These are phyloP conservation scores for human DNA, from an alignment of 2,113 vertebrate species.

Conservation along the genomic window DNA sequence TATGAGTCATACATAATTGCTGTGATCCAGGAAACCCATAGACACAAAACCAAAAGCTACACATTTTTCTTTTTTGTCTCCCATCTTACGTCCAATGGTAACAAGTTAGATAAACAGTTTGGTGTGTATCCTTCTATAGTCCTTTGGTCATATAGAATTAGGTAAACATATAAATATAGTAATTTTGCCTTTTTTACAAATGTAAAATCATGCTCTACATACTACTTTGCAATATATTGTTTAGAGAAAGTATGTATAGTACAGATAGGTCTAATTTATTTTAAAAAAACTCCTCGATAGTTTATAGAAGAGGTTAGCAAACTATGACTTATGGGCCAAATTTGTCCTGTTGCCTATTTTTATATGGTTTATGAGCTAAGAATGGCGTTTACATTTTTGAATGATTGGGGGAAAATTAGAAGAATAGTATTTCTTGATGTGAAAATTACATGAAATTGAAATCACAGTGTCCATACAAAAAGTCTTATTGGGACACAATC, in stretches of 20 bases:
- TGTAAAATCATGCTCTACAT: background rate
- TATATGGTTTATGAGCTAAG: background rate
- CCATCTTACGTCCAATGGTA: background rate
- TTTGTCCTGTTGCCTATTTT: background rate
- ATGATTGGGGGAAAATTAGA: background rate
- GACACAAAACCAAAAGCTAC: background rate
- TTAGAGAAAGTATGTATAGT: background rate
- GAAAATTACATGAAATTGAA: constrained; percentile 11
- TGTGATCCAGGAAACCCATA: background rate
- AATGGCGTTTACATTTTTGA: background rate
- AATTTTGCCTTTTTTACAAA: background rate
- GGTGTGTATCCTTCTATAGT: background rate
- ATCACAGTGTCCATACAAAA: background rate
- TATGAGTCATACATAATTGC: background rate
- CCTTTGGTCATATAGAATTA: background rate
- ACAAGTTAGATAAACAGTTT: background rate
- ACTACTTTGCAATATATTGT: background rate
- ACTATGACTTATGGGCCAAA: background rate
- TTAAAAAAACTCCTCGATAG: background rate
- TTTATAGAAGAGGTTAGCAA: background rate
- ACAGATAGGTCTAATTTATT: background rate
- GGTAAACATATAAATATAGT: background rate
- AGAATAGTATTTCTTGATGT: background rate
- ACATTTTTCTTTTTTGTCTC: background rate
- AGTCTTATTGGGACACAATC: background rate